Evolutionary conservation across 1,140 invertebrate species (phyloP).

Genomic region (Rhynchophorus ferrugineus): DNA sequence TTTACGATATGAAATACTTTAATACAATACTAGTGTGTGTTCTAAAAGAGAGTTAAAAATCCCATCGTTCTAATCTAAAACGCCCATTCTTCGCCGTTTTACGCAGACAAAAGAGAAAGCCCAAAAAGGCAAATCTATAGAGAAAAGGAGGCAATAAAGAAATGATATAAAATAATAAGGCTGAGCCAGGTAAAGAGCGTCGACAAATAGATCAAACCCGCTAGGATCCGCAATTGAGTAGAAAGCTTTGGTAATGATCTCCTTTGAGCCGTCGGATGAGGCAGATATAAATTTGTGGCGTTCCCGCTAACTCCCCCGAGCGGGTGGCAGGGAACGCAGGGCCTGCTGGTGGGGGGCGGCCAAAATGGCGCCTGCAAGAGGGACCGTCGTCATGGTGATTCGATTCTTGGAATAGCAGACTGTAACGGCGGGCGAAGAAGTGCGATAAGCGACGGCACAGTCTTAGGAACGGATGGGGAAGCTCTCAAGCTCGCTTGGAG

Average conservation of each 20-base stretch:
- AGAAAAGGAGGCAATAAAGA: slow-evolving; percentile 19
- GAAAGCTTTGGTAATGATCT: slow-evolving; percentile 45
- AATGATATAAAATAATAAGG: slow-evolving; percentile 31
- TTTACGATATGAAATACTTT: too few relatives aligned
- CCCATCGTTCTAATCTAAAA: too few relatives aligned
- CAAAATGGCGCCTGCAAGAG: slow-evolving; percentile 35
- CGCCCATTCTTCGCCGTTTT: too few relatives aligned
- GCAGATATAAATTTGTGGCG: slow-evolving; percentile 44
- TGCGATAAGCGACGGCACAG: neutral
- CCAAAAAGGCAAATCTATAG: slow-evolving; percentile 15
- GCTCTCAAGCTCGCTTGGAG: neutral
- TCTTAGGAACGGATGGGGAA: neutral
- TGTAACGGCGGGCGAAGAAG: slow-evolving; percentile 17
- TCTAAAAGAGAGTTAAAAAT: too few relatives aligned
- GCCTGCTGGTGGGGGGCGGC: slow-evolving; percentile 23
- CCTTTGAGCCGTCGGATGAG: slow-evolving; percentile 42
- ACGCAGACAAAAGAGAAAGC: slow-evolving; percentile 5
- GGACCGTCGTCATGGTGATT: slow-evolving; percentile 32
- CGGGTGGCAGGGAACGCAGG: too few relatives aligned
- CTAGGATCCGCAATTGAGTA: slow-evolving; percentile 43
- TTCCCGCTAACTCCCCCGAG: slow-evolving; percentile 38
- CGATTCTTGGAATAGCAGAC: slow-evolving; percentile 29
- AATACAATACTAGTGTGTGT: too few relatives aligned
- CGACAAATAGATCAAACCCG: slow-evolving; percentile 43
- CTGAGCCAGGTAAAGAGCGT: slow-evolving; percentile 32